Percentiles rank a stretch among this genome's conserved stretches.
Conservation (phyloP, 2,797 vertebrate species). For the Fundulus diaphanus region DNA sequence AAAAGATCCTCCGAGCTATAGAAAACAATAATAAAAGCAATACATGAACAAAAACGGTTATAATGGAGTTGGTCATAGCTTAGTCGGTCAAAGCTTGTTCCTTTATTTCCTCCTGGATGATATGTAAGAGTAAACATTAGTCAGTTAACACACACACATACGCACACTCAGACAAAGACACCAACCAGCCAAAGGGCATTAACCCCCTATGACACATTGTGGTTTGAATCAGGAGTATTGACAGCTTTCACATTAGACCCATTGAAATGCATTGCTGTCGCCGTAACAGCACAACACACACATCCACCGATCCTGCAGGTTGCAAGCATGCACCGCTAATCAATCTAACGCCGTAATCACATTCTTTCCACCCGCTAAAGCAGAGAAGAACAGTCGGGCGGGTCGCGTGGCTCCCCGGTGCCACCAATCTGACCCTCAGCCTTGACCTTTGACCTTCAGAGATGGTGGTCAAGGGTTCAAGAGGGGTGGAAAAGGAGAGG, state of each 20-base stretch:
- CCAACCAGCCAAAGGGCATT: conserved; percentile 66
- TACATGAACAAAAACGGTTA: conserved; percentile 3
- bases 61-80: conserved; percentile 42
- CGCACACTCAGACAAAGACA: conserved; percentile 16
- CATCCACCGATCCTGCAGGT: conserved; percentile 14
- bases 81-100: conserved; percentile 46
- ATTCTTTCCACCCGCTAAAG: conserved; percentile 76
- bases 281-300: conserved; percentile 14
- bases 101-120: conserved; percentile 53
- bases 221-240: conserved; percentile 81
- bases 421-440: conserved; percentile 77
- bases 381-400: conserved; percentile 62
- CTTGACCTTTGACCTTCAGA: conserved; percentile 83
- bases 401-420: conserved; percentile 57
- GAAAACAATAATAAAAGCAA: background rate
- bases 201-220: conserved; percentile 62
- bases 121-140: conserved; percentile 52
- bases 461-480: conserved; percentile 63
- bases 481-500: conserved; percentile 8
- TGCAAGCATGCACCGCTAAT: conserved; percentile 64
- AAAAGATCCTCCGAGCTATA: background rate
- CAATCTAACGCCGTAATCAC: conserved; percentile 76
- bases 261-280: conserved; percentile 81
- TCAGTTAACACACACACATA: conserved; percentile 57
- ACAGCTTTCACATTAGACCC: conserved; percentile 81